These are phyloP conservation scores for Drosophila melanosoma DNA, from an alignment of 2,888 invertebrate species.

Conservation along the genomic window DNA sequence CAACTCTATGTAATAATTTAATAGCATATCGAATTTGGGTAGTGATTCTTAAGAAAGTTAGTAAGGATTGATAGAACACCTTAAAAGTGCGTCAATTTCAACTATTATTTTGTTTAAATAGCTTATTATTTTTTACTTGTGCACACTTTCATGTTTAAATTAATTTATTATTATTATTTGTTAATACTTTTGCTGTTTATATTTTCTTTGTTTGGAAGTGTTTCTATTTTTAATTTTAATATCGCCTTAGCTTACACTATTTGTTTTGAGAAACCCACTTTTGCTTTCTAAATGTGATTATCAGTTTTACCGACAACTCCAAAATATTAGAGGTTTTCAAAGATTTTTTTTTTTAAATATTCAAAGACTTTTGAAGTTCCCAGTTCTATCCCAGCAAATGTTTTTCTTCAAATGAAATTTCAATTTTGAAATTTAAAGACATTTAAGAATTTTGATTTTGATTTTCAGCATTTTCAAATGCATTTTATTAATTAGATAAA, in stretches of 20 bases:
- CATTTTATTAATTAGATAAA: slow-evolving; percentile 47
- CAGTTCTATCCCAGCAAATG: background rate
- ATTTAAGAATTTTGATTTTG: background rate
- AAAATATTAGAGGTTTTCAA: too few species aligned
- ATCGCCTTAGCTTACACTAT: too few species aligned
- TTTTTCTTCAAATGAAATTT: background rate
- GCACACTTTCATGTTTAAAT: too few species aligned
- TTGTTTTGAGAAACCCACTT: too few species aligned
- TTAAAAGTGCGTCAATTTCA: background rate
- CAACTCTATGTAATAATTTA: background rate
- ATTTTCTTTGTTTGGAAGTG: background rate
- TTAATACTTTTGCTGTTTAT: background rate
- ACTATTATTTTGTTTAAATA: too few species aligned
- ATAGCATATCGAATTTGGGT: background rate
- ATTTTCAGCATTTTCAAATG: slow-evolving; percentile 31
- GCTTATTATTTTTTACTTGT: too few species aligned
- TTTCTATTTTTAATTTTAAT: background rate
- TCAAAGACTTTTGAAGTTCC: background rate
- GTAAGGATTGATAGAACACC: background rate
- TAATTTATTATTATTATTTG: too few species aligned
- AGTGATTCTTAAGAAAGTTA: background rate
- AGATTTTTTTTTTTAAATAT: background rate
- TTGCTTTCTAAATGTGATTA: too few species aligned
- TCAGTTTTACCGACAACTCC: too few species aligned
- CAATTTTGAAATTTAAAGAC: too few species aligned